These are phyloP conservation scores for Sinocyclocheilus maitianheensis DNA, from an alignment of 2,113 vertebrate species.

Conservation along the genomic window DNA sequence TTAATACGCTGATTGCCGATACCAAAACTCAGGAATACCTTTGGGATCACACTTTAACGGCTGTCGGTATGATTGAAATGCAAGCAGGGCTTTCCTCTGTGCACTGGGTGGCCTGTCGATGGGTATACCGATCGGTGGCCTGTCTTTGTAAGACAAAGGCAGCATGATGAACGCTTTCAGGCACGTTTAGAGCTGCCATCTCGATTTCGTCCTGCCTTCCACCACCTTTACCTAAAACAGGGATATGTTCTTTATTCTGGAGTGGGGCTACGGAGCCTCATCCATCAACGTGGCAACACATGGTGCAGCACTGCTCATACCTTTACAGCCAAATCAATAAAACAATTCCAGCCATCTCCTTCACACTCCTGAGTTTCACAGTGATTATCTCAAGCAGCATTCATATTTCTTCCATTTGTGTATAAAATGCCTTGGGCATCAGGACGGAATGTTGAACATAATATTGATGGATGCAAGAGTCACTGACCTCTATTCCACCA, in stretches of 20 bases:
- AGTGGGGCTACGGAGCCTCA: slow-evolving; percentile 20
- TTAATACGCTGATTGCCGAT: slow-evolving; percentile 34
- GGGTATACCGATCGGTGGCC: neutral
- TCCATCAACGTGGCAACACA: slow-evolving; percentile 42
- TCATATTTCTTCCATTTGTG: slow-evolving; percentile 46
- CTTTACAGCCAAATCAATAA: slow-evolving; percentile 50
- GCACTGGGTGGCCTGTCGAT: neutral
- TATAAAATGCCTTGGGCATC: slow-evolving; percentile 43
- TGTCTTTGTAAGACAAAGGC: neutral
- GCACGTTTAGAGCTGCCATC: slow-evolving; percentile 1
- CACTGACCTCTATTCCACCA: slow-evolving; percentile 49
- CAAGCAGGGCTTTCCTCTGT: neutral
- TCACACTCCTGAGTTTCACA: slow-evolving; percentile 38
- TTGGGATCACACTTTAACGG: slow-evolving; percentile 11
- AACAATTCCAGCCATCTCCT: slow-evolving; percentile 36
- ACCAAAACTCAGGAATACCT: neutral
- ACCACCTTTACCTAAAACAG: neutral
- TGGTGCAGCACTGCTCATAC: slow-evolving; percentile 34
- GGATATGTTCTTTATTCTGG: slow-evolving; percentile 24
- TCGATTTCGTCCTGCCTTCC: neutral
- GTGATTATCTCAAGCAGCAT: slow-evolving; percentile 29
- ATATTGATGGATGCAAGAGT: slow-evolving; percentile 50
- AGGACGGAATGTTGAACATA: slow-evolving; percentile 29
- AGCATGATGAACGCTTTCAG: neutral
- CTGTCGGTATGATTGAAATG: neutral